A percentile compares a stretch with the other conserved stretches of the same genome.
phyloP scores from a whole-genome alignment of 1,140 invertebrate genomes.

The Elymnias hypermnestra region DNA sequence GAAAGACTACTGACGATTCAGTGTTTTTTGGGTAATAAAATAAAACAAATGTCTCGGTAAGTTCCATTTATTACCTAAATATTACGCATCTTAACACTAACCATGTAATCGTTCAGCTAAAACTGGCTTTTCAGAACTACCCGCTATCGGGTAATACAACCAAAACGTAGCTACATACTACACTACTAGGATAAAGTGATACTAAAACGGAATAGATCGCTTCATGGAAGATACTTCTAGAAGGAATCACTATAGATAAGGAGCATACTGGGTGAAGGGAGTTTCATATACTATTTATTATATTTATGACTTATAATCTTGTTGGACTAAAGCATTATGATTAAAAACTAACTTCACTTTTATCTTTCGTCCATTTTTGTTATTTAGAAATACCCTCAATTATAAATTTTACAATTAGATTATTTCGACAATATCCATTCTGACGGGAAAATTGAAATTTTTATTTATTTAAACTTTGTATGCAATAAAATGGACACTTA shows the following conservation, averaged over 20 bases:
- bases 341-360: too few relatives aligned
- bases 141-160: constrained; percentile 24
- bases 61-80: constrained; percentile 59
- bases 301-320: too few relatives aligned
- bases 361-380: too few relatives aligned
- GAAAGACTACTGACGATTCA: too few relatives aligned
- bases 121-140: constrained; percentile 49
- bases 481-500: neutral
- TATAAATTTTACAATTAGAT: too few relatives aligned
- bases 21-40: constrained; percentile 17
- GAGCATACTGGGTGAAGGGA: too few relatives aligned
- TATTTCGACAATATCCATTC: too few relatives aligned
- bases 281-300: too few relatives aligned
- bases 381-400: too few relatives aligned
- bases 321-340: too few relatives aligned
- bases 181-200: constrained; percentile 18
- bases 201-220: constrained; percentile 17
- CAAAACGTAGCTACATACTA: constrained; percentile 21
- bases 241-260: too few relatives aligned
- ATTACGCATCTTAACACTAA: constrained; percentile 53
- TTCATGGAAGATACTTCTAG: constrained; percentile 14
- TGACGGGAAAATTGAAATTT: too few relatives aligned
- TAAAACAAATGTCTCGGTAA: constrained; percentile 40
- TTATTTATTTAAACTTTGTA: neutral
- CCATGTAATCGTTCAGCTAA: constrained; percentile 37